A percentile compares a stretch with the other conserved stretches of the same genome.
Conservation (phyloP, 2,888 invertebrate species). For the Lottia scabra region DNA sequence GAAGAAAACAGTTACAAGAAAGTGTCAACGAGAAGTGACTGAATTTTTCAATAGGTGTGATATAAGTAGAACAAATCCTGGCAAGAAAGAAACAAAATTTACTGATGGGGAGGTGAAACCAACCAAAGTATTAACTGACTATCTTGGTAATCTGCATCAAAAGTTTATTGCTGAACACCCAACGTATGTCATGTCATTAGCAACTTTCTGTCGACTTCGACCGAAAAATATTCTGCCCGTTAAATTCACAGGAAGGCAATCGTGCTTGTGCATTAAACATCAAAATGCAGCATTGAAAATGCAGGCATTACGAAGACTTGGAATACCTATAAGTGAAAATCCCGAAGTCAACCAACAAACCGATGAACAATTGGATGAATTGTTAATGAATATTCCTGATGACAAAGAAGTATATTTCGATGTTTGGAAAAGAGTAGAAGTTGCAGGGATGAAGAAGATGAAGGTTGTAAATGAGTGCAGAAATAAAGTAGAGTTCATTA, state of each 20-base stretch:
- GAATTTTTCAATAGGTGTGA: not conserved
- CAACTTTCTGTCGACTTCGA: constrained; percentile 19
- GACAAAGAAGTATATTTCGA: constrained; percentile 16
- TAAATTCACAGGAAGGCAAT: constrained; percentile 24
- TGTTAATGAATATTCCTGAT: not conserved
- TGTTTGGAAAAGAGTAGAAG: constrained; percentile 24
- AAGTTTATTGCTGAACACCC: constrained; percentile 2
- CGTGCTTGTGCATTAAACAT: constrained; percentile 29
- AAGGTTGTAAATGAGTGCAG: constrained; percentile 21
- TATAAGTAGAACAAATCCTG: not conserved
- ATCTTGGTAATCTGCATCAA: constrained; percentile 10
- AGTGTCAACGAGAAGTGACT: not conserved
- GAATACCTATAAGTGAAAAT: constrained; percentile 18
- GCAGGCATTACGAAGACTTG: constrained; percentile 13
- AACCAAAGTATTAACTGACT: not conserved
- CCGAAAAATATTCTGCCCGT: constrained; percentile 22
- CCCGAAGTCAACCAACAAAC: constrained; percentile 23
- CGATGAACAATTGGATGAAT: too few relatives aligned
- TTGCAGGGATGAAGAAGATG: constrained; percentile 31
- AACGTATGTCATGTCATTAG: constrained; percentile 7
- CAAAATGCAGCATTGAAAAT: constrained; percentile 33
- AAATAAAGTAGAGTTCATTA: constrained; percentile 16
- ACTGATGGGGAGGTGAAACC: not conserved
- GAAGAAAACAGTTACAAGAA: not conserved
- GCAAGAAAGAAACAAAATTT: not conserved